Conservation (phyloP, 2,797 vertebrate genomes). For the Ctenopoma multispine region DNA sequence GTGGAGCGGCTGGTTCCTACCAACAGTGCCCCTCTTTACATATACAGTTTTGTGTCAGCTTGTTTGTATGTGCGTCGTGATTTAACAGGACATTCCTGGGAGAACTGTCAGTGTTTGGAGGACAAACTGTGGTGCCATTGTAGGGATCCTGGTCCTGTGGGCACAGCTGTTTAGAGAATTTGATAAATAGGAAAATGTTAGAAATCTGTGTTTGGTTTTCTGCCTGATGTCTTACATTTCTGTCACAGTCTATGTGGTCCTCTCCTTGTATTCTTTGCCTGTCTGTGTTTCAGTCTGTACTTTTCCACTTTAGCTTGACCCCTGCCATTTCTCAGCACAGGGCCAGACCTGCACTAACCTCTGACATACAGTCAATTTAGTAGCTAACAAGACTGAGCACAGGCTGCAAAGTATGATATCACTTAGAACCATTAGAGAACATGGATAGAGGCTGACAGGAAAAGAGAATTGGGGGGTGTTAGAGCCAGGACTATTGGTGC, state of each 20-base stretch:
- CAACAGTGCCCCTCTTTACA: slow-evolving; percentile 36
- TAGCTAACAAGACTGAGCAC: slow-evolving; percentile 69
- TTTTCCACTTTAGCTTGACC: slow-evolving; percentile 43
- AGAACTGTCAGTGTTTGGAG: slow-evolving; percentile 69
- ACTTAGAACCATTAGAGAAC: slow-evolving; percentile 44
- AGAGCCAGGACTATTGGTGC: slow-evolving; percentile 48
- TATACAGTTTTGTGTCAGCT: slow-evolving; percentile 45
- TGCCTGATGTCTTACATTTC: slow-evolving; percentile 37
- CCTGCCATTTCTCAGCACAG: slow-evolving; percentile 14
- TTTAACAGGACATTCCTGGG: slow-evolving; percentile 64
- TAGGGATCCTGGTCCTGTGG: slow-evolving; percentile 55
- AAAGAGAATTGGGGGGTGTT: slow-evolving; percentile 49
- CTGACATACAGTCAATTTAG: slow-evolving; percentile 73
- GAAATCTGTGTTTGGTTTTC: slow-evolving; percentile 39
- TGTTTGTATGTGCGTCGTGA: slow-evolving; percentile 51
- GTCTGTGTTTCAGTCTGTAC: slow-evolving; percentile 2
- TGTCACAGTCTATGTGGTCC: slow-evolving; percentile 21
- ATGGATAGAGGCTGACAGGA: slow-evolving; percentile 38
- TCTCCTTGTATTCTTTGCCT: not conserved
- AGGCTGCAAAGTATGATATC: slow-evolving; percentile 43
- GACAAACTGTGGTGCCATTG: slow-evolving; percentile 63
- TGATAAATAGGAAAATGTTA: slow-evolving; percentile 57
- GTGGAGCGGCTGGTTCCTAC: slow-evolving; percentile 27
- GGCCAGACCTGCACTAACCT: slow-evolving; percentile 61
- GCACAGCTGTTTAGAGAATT: slow-evolving; percentile 67